Evolutionary conservation across 2,113 vertebrate species (phyloP).

Genomic region (Zosterops japonicus): DNA sequence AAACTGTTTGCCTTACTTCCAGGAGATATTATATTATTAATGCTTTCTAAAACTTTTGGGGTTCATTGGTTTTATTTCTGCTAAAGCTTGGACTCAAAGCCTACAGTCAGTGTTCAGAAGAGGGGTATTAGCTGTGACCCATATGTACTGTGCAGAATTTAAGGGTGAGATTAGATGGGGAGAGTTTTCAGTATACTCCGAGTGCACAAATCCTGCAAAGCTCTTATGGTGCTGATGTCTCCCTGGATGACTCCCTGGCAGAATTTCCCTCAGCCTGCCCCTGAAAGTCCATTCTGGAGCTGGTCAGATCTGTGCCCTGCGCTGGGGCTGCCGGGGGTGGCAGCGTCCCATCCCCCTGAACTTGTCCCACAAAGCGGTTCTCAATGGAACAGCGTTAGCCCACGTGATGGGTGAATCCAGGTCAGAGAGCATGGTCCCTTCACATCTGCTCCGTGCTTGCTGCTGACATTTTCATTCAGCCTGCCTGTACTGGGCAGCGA

Average conservation of each 20-base stretch:
- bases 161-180: neutral
- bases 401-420: constrained; percentile 57
- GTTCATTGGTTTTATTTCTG: neutral
- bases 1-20: neutral
- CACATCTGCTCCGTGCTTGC: constrained; percentile 74
- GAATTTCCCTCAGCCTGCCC: neutral
- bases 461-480: constrained; percentile 77
- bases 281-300: neutral
- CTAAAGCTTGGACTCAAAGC: neutral
- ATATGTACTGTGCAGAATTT: neutral
- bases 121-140: neutral
- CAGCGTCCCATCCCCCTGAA: constrained; percentile 43
- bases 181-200: neutral
- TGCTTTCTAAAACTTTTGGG: neutral
- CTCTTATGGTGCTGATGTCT: neutral
- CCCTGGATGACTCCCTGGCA: neutral
- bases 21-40: neutral
- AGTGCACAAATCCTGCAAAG: neutral
- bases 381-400: neutral
- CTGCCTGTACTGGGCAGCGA: constrained; percentile 69
- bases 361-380: neutral
- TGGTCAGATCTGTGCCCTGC: neutral
- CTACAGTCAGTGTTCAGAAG: neutral
- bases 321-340: neutral
- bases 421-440: constrained; percentile 63